Evolutionary conservation across 2,113 vertebrate species (phyloP), one percentile per base, ranked within the genome.

Genomic region (Emydocephalus ijimae): DNA sequence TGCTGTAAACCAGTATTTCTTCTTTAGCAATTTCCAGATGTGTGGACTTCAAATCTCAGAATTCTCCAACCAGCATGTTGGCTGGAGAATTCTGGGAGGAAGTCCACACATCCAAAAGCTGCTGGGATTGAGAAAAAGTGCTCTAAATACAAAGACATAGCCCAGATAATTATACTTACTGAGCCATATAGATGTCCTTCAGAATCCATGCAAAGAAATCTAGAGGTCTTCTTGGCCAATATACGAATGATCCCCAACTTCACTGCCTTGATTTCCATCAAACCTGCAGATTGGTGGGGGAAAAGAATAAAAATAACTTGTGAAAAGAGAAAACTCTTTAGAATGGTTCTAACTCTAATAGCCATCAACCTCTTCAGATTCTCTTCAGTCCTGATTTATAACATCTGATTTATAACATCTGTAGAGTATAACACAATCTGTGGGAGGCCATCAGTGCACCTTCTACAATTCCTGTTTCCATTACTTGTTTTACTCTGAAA

Each of bases 261-360:
- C 24, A 96, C 93, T 6, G 95, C 94, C 85, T 96, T 95, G 85
- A 96, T 95, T 92, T 96, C 95, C 93, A 96, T 86, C 86, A 96
- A 43, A 86, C 95, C 95, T 96, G 92, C 29, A 34, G 64, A 34
- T 69, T 15, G 74, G 34, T 5, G 69, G 14, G 64, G 34, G 3
- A 1, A 18, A 88, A 54, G 9, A 5, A 50, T 12, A 39, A 89
- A 39, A 69, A 55, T 48, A 89, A 20, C 0, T 23, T 3, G 9
- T 88, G 52, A 92, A 59, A 18, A 5, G 21, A 24, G 34, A 26
- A 57, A 87, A 93, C 12, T 23, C 52, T 5, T 11, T 34, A 34
- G 15, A 9, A n/a, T n/a, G n/a, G 6, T 39, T 57, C 9, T 59
- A 57, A 81, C 56, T 24, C 34, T 12, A 59, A 56, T 24, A 7